Percentiles rank a stretch among this genome's conserved stretches.
Evolutionary conservation across 2,113 vertebrate genomes (phyloP).

Genomic region (Atherinomorus stipes): DNA sequence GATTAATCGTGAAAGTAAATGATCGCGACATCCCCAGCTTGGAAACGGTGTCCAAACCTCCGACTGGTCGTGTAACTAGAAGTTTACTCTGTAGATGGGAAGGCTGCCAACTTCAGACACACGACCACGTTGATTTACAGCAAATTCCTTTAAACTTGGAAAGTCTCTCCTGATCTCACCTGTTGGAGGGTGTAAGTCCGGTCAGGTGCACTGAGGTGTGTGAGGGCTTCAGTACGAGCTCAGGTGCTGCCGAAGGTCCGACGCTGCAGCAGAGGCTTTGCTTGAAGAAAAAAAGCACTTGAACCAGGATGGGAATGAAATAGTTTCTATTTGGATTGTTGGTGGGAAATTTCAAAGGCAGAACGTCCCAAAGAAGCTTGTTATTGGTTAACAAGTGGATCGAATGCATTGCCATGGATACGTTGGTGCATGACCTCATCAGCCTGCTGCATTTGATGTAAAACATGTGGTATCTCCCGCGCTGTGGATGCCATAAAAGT

Average conservation of each 20-base stretch:
- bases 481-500: not conserved
- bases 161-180: not conserved
- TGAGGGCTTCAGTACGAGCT: not conserved
- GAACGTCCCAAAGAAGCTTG: not conserved
- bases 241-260: slow-evolving; percentile 1
- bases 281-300: slow-evolving; percentile 3
- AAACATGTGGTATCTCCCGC: not conserved
- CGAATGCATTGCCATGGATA: slow-evolving; percentile 16
- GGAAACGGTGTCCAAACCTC: no score
- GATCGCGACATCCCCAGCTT: no score
- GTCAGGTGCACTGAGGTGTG: no score
- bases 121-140: not conserved
- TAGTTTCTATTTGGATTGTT: slow-evolving; percentile 21
- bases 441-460: not conserved
- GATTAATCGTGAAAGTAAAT: no score
- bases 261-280: slow-evolving; percentile 1
- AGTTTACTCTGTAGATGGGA: no score
- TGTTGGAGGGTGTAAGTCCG: slow-evolving; percentile 3
- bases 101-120: not conserved
- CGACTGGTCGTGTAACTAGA: no score
- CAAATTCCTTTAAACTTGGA: not conserved
- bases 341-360: slow-evolving; percentile 7
- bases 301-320: slow-evolving; percentile 8
- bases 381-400: not conserved
- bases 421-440: slow-evolving; percentile 9